Evolutionary conservation across 2,888 invertebrate genomes (phyloP).

Genomic region (Ophonus ardosiacus): DNA sequence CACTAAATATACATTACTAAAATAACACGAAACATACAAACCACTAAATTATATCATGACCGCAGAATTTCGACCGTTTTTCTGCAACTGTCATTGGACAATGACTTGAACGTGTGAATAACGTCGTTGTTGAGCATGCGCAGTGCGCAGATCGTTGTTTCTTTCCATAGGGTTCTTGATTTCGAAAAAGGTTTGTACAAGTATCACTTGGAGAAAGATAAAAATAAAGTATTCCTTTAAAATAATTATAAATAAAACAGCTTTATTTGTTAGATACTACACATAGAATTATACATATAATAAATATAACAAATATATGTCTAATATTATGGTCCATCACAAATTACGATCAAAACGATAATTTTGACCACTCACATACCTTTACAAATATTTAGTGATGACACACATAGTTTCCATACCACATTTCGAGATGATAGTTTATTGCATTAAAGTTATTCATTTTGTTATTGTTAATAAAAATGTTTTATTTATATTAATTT

Average conservation of each 20-base stretch:
- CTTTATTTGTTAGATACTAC: conserved; percentile 52
- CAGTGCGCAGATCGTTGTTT: too few relatives aligned
- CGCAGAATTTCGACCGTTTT: too few relatives aligned
- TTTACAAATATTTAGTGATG: neutral
- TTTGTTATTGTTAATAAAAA: conserved; percentile 24
- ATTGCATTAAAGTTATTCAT: conserved; percentile 41
- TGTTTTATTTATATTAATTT: conserved; percentile 37
- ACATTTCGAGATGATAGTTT: neutral
- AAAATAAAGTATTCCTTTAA: neutral
- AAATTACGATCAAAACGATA: neutral
- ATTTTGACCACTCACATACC: neutral
- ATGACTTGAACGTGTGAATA: too few relatives aligned
- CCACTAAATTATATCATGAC: too few relatives aligned
- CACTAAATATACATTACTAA: too few relatives aligned
- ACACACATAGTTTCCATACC: neutral
- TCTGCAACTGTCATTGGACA: too few relatives aligned
- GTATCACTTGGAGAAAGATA: too few relatives aligned
- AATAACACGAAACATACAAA: too few relatives aligned
- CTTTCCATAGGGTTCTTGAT: too few relatives aligned
- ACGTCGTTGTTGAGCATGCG: too few relatives aligned
- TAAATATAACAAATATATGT: conserved; percentile 46
- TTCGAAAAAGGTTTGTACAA: too few relatives aligned
- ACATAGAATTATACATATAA: conserved; percentile 40
- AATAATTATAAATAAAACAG: conserved; percentile 56
- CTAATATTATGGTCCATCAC: conserved; percentile 21